Percentiles rank a stretch among this genome's conserved stretches.
Conservation (phyloP, 1,140 invertebrate species). For the Dendrolimus punctatus region DNA sequence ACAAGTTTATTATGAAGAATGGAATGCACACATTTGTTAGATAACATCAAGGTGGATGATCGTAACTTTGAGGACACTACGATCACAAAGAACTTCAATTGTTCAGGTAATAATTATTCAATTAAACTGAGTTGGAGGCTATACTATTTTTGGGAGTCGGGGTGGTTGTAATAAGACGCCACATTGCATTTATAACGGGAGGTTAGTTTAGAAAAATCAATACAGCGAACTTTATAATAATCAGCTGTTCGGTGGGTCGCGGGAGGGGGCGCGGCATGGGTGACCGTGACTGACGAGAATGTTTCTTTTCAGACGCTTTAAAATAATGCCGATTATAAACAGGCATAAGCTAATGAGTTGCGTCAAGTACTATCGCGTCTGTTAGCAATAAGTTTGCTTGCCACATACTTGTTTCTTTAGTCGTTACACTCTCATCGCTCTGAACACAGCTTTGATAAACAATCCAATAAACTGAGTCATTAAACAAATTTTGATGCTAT, state of each 20-base stretch:
- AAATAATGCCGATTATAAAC: slow-evolving; percentile 18
- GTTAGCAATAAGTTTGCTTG: neutral
- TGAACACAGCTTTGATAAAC: slow-evolving; percentile 13
- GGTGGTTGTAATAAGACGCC: slow-evolving; percentile 8
- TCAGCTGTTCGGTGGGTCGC: slow-evolving; percentile 63
- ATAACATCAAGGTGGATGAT: slow-evolving; percentile 73
- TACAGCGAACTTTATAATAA: slow-evolving; percentile 65
- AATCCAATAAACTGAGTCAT: slow-evolving; percentile 29
- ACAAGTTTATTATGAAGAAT: slow-evolving; percentile 66
- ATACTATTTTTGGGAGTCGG: neutral
- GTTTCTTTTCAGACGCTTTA: slow-evolving; percentile 25
- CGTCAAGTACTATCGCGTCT: slow-evolving; percentile 5
- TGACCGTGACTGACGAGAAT: slow-evolving; percentile 54
- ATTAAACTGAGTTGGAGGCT: slow-evolving; percentile 3
- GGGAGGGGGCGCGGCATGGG: slow-evolving; percentile 52
- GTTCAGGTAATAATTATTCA: slow-evolving; percentile 55
- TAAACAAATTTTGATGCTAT: slow-evolving; percentile 25
- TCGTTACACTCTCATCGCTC: no score
- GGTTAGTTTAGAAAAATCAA: slow-evolving; percentile 70
- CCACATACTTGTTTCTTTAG: no score
- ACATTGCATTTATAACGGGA: slow-evolving; percentile 22
- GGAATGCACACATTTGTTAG: slow-evolving; percentile 76
- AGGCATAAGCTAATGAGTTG: slow-evolving; percentile 7
- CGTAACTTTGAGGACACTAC: slow-evolving; percentile 58
- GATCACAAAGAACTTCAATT: slow-evolving; percentile 69